These are phyloP conservation scores for Hymenochirus boettgeri DNA, from an alignment of 2,113 vertebrate species.

Conservation along the genomic window DNA sequence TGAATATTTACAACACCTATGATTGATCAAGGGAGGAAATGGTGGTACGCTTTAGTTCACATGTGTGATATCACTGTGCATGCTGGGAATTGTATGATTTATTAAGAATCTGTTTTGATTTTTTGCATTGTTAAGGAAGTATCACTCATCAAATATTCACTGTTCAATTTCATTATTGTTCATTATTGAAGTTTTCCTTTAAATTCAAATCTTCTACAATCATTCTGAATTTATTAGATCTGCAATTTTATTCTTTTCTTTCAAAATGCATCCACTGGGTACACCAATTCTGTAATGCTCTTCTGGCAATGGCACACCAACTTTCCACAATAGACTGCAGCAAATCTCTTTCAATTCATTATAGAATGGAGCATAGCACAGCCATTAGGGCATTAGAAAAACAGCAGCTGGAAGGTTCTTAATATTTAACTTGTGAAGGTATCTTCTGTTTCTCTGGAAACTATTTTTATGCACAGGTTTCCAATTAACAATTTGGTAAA, in stretches of 20 bases:
- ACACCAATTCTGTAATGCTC: neutral
- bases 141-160: too few relatives aligned
- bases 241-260: conserved; percentile 1
- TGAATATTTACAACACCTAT: too few relatives aligned
- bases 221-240: neutral
- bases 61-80: too few relatives aligned
- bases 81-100: too few relatives aligned
- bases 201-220: too few relatives aligned
- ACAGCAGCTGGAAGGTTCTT: neutral
- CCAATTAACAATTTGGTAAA: too few relatives aligned
- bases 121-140: too few relatives aligned
- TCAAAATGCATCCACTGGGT: conserved; percentile 8
- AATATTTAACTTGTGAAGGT: conserved; percentile 11
- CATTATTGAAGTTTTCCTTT: too few relatives aligned
- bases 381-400: neutral
- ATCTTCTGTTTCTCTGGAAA: conserved; percentile 15
- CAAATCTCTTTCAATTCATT: neutral
- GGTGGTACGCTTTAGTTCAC: too few relatives aligned
- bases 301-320: neutral
- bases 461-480: neutral
- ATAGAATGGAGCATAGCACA: neutral
- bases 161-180: too few relatives aligned
- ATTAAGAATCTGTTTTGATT: too few relatives aligned
- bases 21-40: too few relatives aligned
- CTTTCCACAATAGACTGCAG: neutral